Conservation (phyloP, 2,888 invertebrate genomes). For the Epicampocera succincta region DNA sequence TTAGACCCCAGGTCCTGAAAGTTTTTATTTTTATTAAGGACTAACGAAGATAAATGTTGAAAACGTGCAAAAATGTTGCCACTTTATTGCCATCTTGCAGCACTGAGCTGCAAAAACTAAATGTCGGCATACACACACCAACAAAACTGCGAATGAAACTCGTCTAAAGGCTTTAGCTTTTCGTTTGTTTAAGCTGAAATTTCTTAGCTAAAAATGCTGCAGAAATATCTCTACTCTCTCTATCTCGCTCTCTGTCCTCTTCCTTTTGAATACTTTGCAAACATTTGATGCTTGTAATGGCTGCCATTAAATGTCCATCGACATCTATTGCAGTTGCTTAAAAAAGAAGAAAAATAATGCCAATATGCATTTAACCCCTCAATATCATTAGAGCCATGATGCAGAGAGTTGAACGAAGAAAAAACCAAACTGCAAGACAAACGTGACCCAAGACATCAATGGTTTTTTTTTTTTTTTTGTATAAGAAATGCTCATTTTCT, state of each 20-base stretch:
- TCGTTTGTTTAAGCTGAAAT: slow-evolving; percentile 9
- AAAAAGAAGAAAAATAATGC: slow-evolving; percentile 12
- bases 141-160: slow-evolving; percentile 2
- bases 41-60: slow-evolving; percentile 68
- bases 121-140: background rate
- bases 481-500: background rate
- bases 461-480: no score
- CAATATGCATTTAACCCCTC: slow-evolving; percentile 55
- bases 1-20: background rate
- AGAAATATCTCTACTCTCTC: no score
- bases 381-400: slow-evolving; percentile 20
- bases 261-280: slow-evolving; percentile 27
- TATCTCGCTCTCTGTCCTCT: no score
- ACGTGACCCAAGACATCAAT: slow-evolving; percentile 65
- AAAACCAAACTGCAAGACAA: slow-evolving; percentile 42
- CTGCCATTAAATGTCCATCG: slow-evolving; percentile 69
- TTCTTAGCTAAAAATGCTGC: background rate
- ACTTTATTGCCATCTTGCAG: slow-evolving; percentile 48
- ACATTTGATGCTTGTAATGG: slow-evolving; percentile 67
- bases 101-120: slow-evolving; percentile 29
- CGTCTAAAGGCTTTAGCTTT: slow-evolving; percentile 22
- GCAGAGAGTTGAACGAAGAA: slow-evolving; percentile 27
- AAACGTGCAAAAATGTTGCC: slow-evolving; percentile 62
- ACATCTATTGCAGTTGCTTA: slow-evolving; percentile 63
- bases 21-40: slow-evolving; percentile 14